Conservation (phyloP, 2,113 vertebrate genomes). For the Corythornis cristatus region DNA sequence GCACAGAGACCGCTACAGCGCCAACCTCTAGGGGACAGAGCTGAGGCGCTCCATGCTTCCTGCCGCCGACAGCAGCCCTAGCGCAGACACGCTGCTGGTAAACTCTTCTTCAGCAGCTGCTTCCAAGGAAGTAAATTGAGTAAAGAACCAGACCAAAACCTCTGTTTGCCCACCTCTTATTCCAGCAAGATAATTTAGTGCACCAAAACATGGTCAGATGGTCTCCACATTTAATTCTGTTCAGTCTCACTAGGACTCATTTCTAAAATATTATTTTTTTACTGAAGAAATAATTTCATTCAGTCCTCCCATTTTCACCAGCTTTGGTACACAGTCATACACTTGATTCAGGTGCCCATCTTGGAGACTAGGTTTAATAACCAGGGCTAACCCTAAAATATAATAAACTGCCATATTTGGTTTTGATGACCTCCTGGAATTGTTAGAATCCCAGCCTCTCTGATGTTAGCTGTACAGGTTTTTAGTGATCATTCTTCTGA, state of each 20-base stretch:
- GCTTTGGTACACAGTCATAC: background rate
- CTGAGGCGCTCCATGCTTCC: no score
- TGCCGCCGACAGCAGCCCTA: no score
- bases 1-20: constrained; percentile 85
- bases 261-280: background rate
- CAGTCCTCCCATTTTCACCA: background rate
- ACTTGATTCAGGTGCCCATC: background rate
- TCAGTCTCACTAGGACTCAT: background rate
- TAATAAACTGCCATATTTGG: background rate
- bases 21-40: no score
- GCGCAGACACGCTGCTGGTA: background rate
- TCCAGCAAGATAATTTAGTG: background rate
- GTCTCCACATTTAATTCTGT: background rate
- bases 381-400: background rate
- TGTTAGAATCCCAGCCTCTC: background rate
- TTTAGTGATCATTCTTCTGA: background rate
- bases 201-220: background rate
- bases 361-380: background rate
- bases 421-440: background rate
- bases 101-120: background rate
- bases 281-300: constrained; percentile 22
- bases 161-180: background rate
- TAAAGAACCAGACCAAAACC: background rate
- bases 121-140: background rate
- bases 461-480: background rate